Base-by-base conservation (phyloP, 1,140 invertebrate species). In the Drosophila ficusphila region DNA sequence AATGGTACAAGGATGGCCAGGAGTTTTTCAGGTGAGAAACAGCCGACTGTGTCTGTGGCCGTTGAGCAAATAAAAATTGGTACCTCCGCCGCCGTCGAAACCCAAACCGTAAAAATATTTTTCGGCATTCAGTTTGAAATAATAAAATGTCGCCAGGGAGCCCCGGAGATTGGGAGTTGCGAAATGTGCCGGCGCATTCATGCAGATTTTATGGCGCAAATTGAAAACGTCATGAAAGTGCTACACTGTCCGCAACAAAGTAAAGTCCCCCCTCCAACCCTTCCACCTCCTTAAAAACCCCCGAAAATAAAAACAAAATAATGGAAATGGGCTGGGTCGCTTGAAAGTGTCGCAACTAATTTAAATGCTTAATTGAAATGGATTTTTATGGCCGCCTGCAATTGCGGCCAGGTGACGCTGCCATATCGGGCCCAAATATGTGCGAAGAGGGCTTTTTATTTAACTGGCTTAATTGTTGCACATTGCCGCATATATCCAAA, bases 1-100 rank as follows among this genome's bases (percentile, higher is more conserved):
- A 96, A 91, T 97, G 95, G 96, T 96, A 96, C 91, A 96, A 96
- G 79, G 95, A 96, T 62, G 93, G 93, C 33, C 92, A 93, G 61
- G 94, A 96, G 89, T 96, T 96, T 91, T 97, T 94, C 90, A 93
- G 95, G 75, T 95, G 92, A 88, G 90, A n/a, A n/a, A 92, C 33
- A 12, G 58, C 49, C 23, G 6, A 7, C 2, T 19, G 2, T 23
- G 44, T 54, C 60, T 81, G 64, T 36, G 72, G 62, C 74, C 65
- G 49, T 64, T 76, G 72, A 79, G 62, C 70, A 82, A 89, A 88
- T 72, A 88, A 68, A 86, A 86, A 77, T 0, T 12, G 11, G 25
- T 25, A 19, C 6, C 6, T 14, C 47, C 29, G 3, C 7, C 16
- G 0, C 1, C 11, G 1, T 5, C 11, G 5, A 12, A 36, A 8